Conservation (phyloP, 2,888 invertebrate genomes). For the Digitonthophagus gazella region DNA sequence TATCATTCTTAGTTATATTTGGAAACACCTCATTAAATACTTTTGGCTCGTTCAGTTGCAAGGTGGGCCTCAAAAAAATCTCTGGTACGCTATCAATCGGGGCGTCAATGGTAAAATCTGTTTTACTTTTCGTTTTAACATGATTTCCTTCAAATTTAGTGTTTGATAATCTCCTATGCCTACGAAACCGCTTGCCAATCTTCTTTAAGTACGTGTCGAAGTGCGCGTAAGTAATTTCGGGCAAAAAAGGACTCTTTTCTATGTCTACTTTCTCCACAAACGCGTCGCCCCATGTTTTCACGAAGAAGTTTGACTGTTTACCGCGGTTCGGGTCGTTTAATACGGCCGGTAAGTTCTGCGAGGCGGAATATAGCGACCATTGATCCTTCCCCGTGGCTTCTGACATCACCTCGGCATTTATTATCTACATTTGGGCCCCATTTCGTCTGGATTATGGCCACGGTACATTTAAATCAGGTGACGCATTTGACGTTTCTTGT, state of each 20-base stretch:
- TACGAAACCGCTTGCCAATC: conserved; percentile 65
- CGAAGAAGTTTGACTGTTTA: conserved; percentile 90
- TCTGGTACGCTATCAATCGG: conserved; percentile 64
- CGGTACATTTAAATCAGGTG: conserved; percentile 23
- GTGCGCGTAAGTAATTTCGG: conserved; percentile 77
- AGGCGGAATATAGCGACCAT: conserved; percentile 88
- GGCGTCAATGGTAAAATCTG: conserved; percentile 43
- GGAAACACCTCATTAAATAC: conserved; percentile 86
- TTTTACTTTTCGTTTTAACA: conserved; percentile 37
- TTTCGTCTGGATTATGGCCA: conserved; percentile 3
- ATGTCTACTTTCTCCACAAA: conserved; percentile 81
- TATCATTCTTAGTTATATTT: conserved; percentile 53
- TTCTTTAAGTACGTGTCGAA: conserved; percentile 86
- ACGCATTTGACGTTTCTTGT: conserved; percentile 23
- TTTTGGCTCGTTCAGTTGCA: conserved; percentile 75
- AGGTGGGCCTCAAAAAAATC: conserved; percentile 77
- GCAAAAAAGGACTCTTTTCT: conserved; percentile 75
- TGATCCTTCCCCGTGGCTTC: conserved; percentile 51
- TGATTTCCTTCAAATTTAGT: conserved; percentile 39
- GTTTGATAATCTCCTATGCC: conserved; percentile 58
- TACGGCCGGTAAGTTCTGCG: conserved; percentile 93
- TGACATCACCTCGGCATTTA: conserved; percentile 30
- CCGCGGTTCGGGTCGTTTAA: conserved; percentile 92
- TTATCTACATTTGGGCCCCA: conserved; percentile 27
- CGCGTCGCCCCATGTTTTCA: conserved; percentile 95